A percentile compares a stretch with the other conserved stretches of the same genome.
Conservation (phyloP, 2,797 vertebrate genomes). For the Parambassis ranga region DNA sequence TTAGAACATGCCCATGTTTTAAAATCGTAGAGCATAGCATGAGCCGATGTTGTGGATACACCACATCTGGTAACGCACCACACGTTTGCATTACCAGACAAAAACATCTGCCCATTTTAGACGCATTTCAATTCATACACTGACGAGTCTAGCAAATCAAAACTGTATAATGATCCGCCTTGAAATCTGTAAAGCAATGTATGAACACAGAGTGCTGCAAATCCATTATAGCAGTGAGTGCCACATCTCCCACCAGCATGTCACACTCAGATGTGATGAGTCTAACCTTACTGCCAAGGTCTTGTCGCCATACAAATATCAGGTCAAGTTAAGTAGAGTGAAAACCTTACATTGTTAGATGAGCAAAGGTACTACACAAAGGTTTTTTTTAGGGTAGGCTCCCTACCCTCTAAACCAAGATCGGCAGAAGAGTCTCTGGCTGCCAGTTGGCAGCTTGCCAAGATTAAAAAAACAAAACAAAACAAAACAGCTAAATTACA, state of each 20-base stretch:
- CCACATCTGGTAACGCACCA: background rate
- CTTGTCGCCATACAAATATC: background rate
- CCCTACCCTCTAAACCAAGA: no score
- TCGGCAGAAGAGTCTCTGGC: no score
- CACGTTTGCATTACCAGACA: background rate
- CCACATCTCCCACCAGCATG: background rate
- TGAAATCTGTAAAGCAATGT: background rate
- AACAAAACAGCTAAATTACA: background rate
- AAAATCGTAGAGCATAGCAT: background rate
- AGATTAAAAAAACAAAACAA: no score
- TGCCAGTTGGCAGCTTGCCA: no score
- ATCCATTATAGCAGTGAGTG: background rate
- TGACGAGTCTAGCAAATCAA: background rate
- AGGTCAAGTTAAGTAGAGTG: background rate
- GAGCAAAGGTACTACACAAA: no score
- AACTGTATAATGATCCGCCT: background rate
- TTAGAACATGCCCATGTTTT: no score
- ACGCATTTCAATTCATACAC: background rate
- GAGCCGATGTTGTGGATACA: background rate
- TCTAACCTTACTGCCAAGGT: background rate
- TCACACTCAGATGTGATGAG: slow-evolving; percentile 28
- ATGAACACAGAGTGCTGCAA: background rate
- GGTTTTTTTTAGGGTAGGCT: no score
- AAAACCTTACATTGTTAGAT: background rate
- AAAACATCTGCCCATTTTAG: background rate